Percentiles rank a stretch among this genome's conserved stretches.
Evolutionary conservation across 2,888 invertebrate species (phyloP).

Genomic region (Nematopogon swammerdamellus): DNA sequence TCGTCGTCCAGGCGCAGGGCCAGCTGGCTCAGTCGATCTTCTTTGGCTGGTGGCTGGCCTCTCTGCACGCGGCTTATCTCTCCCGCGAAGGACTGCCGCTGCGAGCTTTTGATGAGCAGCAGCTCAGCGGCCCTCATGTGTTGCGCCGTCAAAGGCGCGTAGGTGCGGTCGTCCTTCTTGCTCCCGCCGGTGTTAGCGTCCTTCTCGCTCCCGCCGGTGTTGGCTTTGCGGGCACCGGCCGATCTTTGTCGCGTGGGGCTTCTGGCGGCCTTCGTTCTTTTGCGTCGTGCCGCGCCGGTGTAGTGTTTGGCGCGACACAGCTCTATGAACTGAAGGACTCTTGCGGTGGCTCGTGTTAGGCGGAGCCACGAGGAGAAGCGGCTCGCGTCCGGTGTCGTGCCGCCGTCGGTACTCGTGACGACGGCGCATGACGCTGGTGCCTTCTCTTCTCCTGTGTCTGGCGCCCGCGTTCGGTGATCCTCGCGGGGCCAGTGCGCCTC

Average conservation of each 20-base stretch:
- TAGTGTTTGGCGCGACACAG: background rate
- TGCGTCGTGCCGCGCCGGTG: background rate
- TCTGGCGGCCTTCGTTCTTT: background rate
- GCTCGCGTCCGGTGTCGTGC: background rate
- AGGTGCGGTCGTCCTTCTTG: background rate
- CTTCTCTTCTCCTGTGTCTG: background rate
- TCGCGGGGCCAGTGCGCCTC: slow-evolving; percentile 1
- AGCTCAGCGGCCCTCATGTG: background rate
- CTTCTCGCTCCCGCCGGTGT: no score
- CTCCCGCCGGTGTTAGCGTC: no score
- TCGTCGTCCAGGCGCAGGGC: slow-evolving; percentile 5
- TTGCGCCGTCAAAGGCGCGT: background rate
- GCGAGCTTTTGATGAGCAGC: background rate
- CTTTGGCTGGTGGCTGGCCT: background rate
- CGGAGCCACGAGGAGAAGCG: background rate
- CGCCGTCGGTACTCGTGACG: no score
- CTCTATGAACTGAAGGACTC: background rate
- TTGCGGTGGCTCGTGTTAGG: background rate
- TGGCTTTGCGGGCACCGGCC: background rate
- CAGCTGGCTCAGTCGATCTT: slow-evolving; percentile 3
- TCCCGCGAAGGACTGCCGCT: background rate
- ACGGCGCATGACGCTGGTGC: no score
- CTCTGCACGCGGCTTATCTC: background rate
- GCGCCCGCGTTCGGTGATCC: background rate
- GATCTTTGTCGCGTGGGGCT: background rate